Evolutionary conservation across 2,113 vertebrate genomes (phyloP).

Genomic region (Daboia siamensis): DNA sequence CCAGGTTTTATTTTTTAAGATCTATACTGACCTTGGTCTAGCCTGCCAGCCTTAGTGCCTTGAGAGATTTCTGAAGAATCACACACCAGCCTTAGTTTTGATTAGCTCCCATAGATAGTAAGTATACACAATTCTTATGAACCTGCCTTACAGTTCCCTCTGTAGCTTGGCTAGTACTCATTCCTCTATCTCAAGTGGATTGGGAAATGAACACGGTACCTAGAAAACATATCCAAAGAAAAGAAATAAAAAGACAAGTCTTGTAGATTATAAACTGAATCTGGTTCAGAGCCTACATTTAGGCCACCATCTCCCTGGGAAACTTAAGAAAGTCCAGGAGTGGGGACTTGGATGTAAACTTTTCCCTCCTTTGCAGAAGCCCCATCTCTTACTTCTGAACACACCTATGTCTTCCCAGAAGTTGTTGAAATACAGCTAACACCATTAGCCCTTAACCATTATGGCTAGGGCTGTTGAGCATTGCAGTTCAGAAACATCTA

Average conservation of each 20-base stretch:
- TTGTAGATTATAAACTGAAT: not conserved
- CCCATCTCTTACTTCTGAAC: not conserved
- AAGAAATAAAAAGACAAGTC: not conserved
- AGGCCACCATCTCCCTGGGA: not conserved
- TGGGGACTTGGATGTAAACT: not conserved
- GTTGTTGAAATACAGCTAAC: not conserved
- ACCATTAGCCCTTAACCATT: not conserved
- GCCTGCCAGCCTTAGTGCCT: no score
- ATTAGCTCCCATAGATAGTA: not conserved
- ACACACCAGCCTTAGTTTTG: no score
- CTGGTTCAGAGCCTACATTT: not conserved
- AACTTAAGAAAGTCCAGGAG: not conserved
- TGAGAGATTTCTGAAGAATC: no score
- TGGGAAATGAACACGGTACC: not conserved
- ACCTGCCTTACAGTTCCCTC: not conserved
- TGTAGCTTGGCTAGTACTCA: not conserved
- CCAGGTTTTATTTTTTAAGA: not conserved
- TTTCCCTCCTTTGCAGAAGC: not conserved
- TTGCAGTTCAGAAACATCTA: not conserved
- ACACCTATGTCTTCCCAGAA: not conserved
- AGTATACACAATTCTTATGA: not conserved
- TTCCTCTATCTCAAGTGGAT: not conserved
- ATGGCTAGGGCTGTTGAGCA: not conserved
- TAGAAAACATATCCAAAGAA: not conserved
- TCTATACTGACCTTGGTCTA: not conserved